Conservation (phyloP, 2,888 invertebrate species). For the Muscina levida region DNA sequence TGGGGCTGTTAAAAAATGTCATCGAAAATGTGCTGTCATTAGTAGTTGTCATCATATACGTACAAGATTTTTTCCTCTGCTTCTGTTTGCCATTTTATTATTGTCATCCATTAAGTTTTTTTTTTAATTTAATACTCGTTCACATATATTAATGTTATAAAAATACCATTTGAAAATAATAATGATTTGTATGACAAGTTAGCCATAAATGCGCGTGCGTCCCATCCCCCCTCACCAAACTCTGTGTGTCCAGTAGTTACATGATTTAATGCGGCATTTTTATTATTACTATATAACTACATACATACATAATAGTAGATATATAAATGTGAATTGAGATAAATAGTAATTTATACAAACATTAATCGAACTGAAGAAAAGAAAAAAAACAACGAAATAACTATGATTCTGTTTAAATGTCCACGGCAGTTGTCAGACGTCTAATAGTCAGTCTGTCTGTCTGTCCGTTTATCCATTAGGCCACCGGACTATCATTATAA, state of each 20-base stretch:
- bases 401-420: conserved; percentile 34
- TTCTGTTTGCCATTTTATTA: conserved; percentile 13
- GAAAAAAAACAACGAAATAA: conserved; percentile 35
- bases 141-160: conserved; percentile 4
- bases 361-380: conserved; percentile 31
- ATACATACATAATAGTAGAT: no score
- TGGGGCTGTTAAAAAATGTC: conserved; percentile 63
- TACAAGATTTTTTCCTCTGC: conserved; percentile 54
- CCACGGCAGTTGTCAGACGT: neutral
- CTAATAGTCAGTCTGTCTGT: conserved; percentile 16
- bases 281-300: conserved; percentile 53
- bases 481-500: no score
- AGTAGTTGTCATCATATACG: conserved; percentile 67
- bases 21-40: conserved; percentile 67
- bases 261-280: conserved; percentile 61
- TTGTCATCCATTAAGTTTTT: no score
- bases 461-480: conserved; percentile 17
- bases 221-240: conserved; percentile 35
- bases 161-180: conserved; percentile 44
- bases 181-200: conserved; percentile 66
- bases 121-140: neutral
- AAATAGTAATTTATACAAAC: conserved; percentile 58
- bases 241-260: no score
- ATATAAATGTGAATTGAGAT: conserved; percentile 48
- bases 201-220: conserved; percentile 65